A percentile compares a stretch with the other conserved stretches of the same genome.
Conservation (phyloP, 2,797 vertebrate species). For the Catharus ustulatus region DNA sequence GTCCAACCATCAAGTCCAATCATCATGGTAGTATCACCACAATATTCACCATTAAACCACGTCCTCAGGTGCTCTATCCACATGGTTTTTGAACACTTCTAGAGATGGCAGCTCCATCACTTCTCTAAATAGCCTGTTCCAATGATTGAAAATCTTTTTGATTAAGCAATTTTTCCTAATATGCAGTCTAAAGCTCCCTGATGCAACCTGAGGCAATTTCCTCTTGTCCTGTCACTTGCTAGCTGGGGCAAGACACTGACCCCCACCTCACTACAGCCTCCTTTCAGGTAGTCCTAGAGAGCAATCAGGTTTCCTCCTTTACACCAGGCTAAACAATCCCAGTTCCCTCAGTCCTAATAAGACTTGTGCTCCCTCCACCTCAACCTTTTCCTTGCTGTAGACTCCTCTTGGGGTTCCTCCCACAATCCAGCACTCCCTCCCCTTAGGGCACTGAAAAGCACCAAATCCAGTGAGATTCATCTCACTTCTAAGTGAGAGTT, state of each 20-base stretch:
- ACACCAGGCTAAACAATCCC: background rate
- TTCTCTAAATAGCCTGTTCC: background rate
- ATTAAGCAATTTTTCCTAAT: background rate
- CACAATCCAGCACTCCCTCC: background rate
- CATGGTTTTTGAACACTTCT: background rate
- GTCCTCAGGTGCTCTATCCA: background rate
- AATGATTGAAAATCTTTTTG: background rate
- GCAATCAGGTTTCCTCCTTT: background rate
- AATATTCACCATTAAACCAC: background rate
- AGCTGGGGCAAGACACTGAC: background rate
- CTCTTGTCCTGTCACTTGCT: background rate
- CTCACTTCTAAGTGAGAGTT: background rate
- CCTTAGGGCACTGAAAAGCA: background rate
- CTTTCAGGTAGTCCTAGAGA: background rate
- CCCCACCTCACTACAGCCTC: background rate
- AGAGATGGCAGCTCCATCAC: background rate
- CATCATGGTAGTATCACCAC: background rate
- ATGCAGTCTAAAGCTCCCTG: background rate
- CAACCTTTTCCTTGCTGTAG: background rate
- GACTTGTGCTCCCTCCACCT: background rate
- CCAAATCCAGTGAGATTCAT: background rate
- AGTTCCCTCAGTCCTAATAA: background rate
- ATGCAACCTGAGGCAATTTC: background rate
- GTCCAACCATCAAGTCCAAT: background rate
- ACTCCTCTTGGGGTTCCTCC: background rate